phyloP scores from a whole-genome alignment of 1,140 invertebrate genomes.

The Diabrotica virgifera region DNA sequence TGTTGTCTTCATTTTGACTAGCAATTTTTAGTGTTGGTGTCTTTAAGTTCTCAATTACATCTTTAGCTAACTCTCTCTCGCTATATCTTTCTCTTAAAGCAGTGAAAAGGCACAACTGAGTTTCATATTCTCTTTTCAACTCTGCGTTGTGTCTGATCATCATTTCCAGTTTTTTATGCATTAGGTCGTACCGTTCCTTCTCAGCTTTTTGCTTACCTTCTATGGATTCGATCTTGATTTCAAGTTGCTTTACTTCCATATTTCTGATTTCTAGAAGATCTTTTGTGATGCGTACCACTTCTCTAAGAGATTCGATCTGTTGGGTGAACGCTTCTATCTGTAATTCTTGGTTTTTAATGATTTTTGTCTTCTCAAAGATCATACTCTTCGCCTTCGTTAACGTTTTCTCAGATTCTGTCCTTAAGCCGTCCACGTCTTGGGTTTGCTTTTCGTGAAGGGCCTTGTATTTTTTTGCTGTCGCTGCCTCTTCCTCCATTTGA shows the following conservation, averaged over 20 bases:
- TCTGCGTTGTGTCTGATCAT: constrained; percentile 70
- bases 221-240: constrained; percentile 70
- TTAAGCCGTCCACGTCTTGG: constrained; percentile 43
- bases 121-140: constrained; percentile 70
- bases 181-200: constrained; percentile 63
- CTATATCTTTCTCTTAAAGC: constrained; percentile 42
- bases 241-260: constrained; percentile 71
- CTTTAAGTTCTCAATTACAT: constrained; percentile 30
- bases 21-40: constrained; percentile 19
- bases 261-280: constrained; percentile 73
- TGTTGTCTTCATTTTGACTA: background rate
- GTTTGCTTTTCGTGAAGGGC: constrained; percentile 34
- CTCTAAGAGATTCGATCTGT: constrained; percentile 70
- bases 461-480: constrained; percentile 34
- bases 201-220: constrained; percentile 66
- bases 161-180: constrained; percentile 65
- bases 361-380: constrained; percentile 67
- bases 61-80: constrained; percentile 40
- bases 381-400: constrained; percentile 62
- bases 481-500: constrained; percentile 37
- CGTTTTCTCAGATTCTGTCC: constrained; percentile 52
- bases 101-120: constrained; percentile 69
- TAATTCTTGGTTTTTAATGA: constrained; percentile 69
- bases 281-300: constrained; percentile 73
- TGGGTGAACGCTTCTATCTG: constrained; percentile 67